These are phyloP conservation scores for Melanotaenia maccullochi DNA, from an alignment of 2,797 vertebrate genomes.

Conservation along the genomic window DNA sequence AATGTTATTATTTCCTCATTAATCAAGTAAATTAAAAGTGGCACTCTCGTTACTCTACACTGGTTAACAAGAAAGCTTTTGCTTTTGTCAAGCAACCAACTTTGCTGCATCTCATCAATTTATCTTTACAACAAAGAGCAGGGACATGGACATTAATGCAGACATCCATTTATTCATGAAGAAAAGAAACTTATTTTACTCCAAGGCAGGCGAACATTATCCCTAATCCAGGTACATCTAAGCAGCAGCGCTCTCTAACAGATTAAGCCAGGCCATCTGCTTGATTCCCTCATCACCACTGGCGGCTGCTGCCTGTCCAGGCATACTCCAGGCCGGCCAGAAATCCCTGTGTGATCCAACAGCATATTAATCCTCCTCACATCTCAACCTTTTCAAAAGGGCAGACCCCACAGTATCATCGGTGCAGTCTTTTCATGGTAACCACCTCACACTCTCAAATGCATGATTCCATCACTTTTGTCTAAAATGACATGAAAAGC, in stretches of 20 bases:
- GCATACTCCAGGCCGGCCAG: constrained; percentile 29
- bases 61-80: constrained; percentile 28
- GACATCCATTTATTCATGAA: constrained; percentile 9
- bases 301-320: constrained; percentile 55
- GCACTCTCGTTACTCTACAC: constrained; percentile 16
- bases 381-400: constrained; percentile 72
- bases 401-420: constrained; percentile 52
- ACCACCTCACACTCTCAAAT: constrained; percentile 49
- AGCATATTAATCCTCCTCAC: constrained; percentile 68
- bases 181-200: constrained; percentile 11
- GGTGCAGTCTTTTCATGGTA: constrained; percentile 34
- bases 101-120: constrained; percentile 16
- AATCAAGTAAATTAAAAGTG: constrained; percentile 39
- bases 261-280: constrained; percentile 68
- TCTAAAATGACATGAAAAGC: constrained; percentile 34
- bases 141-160: background rate
- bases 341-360: constrained; percentile 54
- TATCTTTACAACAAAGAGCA: constrained; percentile 16
- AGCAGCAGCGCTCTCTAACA: constrained; percentile 22
- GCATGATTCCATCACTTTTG: constrained; percentile 54
- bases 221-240: constrained; percentile 21
- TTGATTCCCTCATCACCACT: constrained; percentile 46
- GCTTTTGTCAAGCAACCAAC: constrained; percentile 34
- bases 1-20: constrained; percentile 23
- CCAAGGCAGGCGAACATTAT: constrained; percentile 9